Percentiles rank a stretch among this genome's conserved stretches.
phyloP scores from a whole-genome alignment of 1,140 invertebrate genomes.

The Camponotus floridanus region DNA sequence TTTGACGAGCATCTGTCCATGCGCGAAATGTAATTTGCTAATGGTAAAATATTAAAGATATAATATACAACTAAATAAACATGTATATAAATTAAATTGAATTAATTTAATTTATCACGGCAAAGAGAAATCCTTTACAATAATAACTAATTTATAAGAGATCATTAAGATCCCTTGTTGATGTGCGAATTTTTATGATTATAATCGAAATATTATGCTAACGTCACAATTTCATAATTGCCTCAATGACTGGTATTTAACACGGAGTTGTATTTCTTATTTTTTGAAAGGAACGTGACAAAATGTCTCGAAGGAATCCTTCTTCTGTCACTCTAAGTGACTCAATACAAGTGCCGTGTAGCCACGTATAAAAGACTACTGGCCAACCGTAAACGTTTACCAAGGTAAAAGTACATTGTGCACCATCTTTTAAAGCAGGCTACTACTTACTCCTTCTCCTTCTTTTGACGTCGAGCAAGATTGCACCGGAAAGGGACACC shows the following conservation, averaged over 20 bases:
- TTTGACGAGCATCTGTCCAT: neutral
- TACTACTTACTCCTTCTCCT: conserved; percentile 37
- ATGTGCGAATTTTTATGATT: neutral
- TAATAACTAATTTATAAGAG: neutral
- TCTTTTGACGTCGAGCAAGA: conserved; percentile 51
- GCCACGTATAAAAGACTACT: conserved; percentile 39
- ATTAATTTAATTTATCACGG: neutral
- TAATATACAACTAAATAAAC: neutral
- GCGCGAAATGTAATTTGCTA: neutral
- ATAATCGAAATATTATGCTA: neutral
- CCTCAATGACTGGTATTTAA: conserved; percentile 7
- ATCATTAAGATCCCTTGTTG: neutral
- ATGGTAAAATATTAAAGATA: neutral
- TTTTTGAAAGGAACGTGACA: conserved; percentile 26
- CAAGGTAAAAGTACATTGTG: conserved; percentile 58
- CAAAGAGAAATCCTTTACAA: neutral
- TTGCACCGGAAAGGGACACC: conserved; percentile 50
- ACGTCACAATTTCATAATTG: neutral
- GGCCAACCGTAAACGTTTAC: conserved; percentile 50
- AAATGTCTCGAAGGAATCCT: conserved; percentile 6
- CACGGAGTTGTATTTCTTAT: neutral
- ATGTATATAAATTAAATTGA: neutral
- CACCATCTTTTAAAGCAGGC: conserved; percentile 51
- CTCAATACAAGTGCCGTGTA: conserved; percentile 32
- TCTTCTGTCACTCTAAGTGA: conserved; percentile 14